These are phyloP conservation scores for Nymphalis c-album DNA, from an alignment of 2,888 invertebrate genomes.

Conservation along the genomic window DNA sequence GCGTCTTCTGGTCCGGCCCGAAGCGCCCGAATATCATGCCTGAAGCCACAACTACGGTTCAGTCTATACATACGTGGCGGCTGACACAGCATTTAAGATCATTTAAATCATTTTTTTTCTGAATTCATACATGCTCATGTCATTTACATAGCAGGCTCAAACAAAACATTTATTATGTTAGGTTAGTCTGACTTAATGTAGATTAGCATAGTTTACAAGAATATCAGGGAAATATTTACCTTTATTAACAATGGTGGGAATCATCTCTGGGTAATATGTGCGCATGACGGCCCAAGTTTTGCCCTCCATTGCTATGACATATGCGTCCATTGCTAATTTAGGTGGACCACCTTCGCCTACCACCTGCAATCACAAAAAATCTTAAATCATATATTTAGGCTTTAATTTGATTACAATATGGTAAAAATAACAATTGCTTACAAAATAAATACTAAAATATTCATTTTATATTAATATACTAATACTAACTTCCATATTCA, in stretches of 20 bases:
- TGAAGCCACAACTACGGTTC: constrained; percentile 42
- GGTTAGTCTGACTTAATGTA: too few relatives aligned
- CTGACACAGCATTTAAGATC: too few relatives aligned
- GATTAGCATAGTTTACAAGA: too few relatives aligned
- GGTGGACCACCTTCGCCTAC: constrained; percentile 73
- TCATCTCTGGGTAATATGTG: constrained; percentile 85
- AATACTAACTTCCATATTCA: constrained; percentile 65
- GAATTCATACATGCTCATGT: too few relatives aligned
- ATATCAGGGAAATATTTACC: constrained; percentile 48
- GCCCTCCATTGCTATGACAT: constrained; percentile 84
- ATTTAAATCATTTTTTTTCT: too few relatives aligned
- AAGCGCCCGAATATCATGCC: constrained; percentile 92
- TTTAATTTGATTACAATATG: too few relatives aligned
- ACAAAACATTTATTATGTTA: too few relatives aligned
- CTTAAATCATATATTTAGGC: too few relatives aligned
- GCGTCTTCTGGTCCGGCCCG: constrained; percentile 90
- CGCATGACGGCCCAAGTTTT: constrained; percentile 89
- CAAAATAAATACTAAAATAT: too few relatives aligned
- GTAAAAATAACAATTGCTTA: background rate
- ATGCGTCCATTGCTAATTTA: constrained; percentile 66
- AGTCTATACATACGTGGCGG: too few relatives aligned
- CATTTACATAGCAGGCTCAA: too few relatives aligned
- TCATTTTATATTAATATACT: background rate
- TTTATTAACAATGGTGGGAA: constrained; percentile 83
- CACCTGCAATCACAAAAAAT: constrained; percentile 50